A percentile compares a stretch with the other conserved stretches of the same genome.
Conservation (phyloP, 2,888 invertebrate species). For the Minunthozetes semirufus region DNA sequence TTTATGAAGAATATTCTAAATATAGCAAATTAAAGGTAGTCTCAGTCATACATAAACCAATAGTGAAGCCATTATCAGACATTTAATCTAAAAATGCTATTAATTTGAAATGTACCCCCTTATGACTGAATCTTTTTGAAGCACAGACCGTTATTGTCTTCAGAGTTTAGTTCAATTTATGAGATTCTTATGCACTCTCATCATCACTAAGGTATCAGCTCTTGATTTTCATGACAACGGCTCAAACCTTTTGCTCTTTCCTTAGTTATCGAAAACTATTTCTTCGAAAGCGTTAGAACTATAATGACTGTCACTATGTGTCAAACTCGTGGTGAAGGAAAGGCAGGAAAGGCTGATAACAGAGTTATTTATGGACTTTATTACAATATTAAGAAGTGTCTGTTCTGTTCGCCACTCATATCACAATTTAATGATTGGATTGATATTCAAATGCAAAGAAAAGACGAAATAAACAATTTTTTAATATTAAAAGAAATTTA, state of each 20-base stretch:
- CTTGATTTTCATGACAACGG: neutral
- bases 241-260: neutral
- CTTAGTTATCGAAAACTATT: conserved; percentile 3
- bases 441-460: too few relatives aligned
- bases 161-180: neutral
- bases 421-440: too few relatives aligned
- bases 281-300: neutral
- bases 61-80: too few relatives aligned
- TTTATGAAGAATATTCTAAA: too few relatives aligned
- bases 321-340: neutral
- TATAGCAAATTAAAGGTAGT: too few relatives aligned
- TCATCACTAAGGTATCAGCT: neutral
- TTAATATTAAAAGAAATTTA: too few relatives aligned
- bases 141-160: neutral
- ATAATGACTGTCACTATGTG: neutral
- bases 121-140: neutral
- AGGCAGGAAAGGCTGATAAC: neutral
- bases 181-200: conserved; percentile 5
- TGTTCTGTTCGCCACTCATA: too few relatives aligned
- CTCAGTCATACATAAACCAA: too few relatives aligned
- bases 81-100: too few relatives aligned
- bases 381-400: neutral
- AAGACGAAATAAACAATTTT: too few relatives aligned
- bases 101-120: too few relatives aligned
- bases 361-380: neutral